Conservation (phyloP, 2,888 invertebrate genomes). For the Imbricaverruca yamaguchii region DNA sequence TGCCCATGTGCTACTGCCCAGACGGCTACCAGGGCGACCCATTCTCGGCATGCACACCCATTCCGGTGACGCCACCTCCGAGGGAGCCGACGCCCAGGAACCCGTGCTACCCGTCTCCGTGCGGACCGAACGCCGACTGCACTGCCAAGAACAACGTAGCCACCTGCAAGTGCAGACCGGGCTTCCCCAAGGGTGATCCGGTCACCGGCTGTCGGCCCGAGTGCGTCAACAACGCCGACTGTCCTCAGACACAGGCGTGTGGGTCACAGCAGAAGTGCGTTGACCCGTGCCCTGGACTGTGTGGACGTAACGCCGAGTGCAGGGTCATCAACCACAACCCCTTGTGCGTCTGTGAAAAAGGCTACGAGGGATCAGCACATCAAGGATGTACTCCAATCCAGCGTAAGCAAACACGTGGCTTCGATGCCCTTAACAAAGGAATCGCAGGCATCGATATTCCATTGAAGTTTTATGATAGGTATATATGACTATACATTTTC, state of each 20-base stretch:
- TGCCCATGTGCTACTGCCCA: constrained; percentile 62
- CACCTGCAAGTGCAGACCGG: constrained; percentile 62
- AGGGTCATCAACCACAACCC: constrained; percentile 47
- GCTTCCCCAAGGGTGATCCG: constrained; percentile 59
- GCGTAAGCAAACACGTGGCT: too few species aligned
- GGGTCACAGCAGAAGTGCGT: constrained; percentile 62
- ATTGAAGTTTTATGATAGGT: too few species aligned
- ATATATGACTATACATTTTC: background rate
- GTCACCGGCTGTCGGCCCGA: constrained; percentile 69
- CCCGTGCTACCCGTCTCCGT: constrained; percentile 70
- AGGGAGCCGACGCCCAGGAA: constrained; percentile 38
- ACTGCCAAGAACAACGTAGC: constrained; percentile 43
- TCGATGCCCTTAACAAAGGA: too few species aligned
- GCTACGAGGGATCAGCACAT: constrained; percentile 52
- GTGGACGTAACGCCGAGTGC: constrained; percentile 36
- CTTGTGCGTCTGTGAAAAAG: constrained; percentile 61
- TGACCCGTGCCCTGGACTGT: constrained; percentile 59
- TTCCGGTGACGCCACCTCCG: constrained; percentile 41
- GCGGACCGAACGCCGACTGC: constrained; percentile 75
- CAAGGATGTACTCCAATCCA: too few species aligned
- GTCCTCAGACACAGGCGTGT: constrained; percentile 60
- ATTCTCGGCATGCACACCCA: constrained; percentile 50
- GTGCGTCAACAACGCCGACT: constrained; percentile 73
- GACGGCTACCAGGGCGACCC: constrained; percentile 70
- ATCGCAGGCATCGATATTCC: too few species aligned